Conservation (phyloP, 1,140 invertebrate species). For the Yoshiicerus persimilis region DNA sequence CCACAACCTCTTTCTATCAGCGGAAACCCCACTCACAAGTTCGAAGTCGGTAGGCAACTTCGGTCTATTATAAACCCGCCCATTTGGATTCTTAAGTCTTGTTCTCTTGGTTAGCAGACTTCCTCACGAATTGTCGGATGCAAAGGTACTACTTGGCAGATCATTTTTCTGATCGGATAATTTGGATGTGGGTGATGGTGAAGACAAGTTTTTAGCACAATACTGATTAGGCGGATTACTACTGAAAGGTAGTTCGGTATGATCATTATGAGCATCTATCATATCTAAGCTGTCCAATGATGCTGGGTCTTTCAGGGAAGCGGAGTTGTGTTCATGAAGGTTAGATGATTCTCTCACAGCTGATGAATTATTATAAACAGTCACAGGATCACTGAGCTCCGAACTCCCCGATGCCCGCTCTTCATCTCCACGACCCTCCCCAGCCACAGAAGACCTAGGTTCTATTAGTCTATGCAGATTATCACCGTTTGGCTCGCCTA, state of each 20-base stretch:
- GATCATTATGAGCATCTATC: not conserved
- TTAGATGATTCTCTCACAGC: not conserved
- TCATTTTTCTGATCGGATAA: constrained; percentile 13
- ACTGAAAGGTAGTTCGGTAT: not conserved
- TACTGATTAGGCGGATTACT: constrained; percentile 24
- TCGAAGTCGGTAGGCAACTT: not conserved
- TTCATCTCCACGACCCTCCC: not conserved
- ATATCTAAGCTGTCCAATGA: not conserved
- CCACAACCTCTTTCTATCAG: not conserved
- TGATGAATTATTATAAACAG: not conserved
- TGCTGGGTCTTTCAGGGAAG: not conserved
- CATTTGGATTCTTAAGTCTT: not conserved
- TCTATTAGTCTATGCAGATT: constrained; percentile 12
- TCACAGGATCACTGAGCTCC: not conserved
- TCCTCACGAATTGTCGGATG: constrained; percentile 10
- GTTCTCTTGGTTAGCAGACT: constrained; percentile 9
- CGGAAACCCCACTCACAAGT: not conserved
- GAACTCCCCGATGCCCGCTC: not conserved
- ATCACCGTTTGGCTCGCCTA: constrained; percentile 8
- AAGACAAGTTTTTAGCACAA: constrained; percentile 24
- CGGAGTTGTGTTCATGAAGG: not conserved
- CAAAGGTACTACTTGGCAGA: constrained; percentile 20
- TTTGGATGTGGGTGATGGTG: constrained; percentile 13
- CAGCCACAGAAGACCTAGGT: not conserved
- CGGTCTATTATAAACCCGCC: not conserved